Evolutionary conservation across 2,797 vertebrate genomes (phyloP), one percentile per base, ranked within the genome.

Genomic region (Rhinichthys osculus): DNA sequence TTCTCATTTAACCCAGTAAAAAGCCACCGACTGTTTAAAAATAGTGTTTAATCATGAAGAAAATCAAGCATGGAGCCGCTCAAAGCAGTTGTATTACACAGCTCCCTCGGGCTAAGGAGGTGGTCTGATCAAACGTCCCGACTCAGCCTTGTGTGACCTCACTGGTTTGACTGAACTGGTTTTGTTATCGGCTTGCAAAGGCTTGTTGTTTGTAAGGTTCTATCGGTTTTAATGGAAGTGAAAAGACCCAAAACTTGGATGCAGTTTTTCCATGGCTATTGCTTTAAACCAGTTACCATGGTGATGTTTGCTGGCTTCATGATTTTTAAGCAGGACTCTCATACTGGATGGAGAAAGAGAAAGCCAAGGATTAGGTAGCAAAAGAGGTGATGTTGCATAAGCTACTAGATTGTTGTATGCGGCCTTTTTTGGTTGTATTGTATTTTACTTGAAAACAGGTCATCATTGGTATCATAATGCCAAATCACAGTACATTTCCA

Each of bases 241-340:
- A 81, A 84, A 86, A 83, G 62, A 78, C 78, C 42, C 27, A 42
- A 76, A 52, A 86, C 66, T 83, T 85, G 62, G 89, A 86, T 88
- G 88, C 76, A 87, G 92, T 91, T 85, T 77, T 87, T 90, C 91
- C 89, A 86, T 85, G 89, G 89, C 91, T 86, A 82, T 87, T 89
- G 66, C 23, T 87, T 81, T 90, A 91, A 91, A 92, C 91, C 88
- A 92, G 94, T 95, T 96, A 92, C 94, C 91, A 95, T 95, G 94
- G 94, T 57, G 91, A 95, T 83, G 78, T 91, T 91, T 91, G 85
- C 84, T 89, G 91, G 90, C 91, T 91, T 89, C 87, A 93, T 93
- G 66, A 93, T 94, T 93, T 94, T 88, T 92, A 92, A 93, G 91
- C 87, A 87, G 92, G 89, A 93, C 92, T 94, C 85, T 93, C 86